Base-by-base conservation (phyloP, 2,888 invertebrate genomes). In the Papilio demoleus region DNA sequence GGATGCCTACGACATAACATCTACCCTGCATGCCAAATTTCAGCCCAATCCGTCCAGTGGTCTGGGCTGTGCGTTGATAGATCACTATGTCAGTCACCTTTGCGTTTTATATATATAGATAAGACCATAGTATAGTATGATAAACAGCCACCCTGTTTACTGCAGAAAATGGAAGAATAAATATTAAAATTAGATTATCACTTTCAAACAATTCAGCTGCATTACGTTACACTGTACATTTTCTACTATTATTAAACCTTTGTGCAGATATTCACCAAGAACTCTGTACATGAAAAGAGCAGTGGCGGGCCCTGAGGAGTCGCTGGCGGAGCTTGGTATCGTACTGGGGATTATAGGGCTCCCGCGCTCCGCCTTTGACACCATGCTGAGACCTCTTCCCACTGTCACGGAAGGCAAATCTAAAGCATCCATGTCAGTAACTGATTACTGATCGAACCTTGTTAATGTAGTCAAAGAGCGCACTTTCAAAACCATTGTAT, bases 331-430 rank as follows among this genome's bases (percentile, higher is more conserved):
- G 22, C 71, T 86, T 17, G 86, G 89, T 2, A 85, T 95, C 17
- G 87, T 90, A 65, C 79, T 95, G 5, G 95, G 95, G 1, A 93
- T 95, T 66, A 82, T 95, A 60, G 95, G 95, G 3, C 81, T 93
- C 75, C 85, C 90, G 1, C 88, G 94, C 27, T 79, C 87, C 9
- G 78, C 86, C 58, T 94, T 94, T 73, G 95, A 95, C 77, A 87
- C 94, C 0, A 93, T 94, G 91, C 81, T 95, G 34, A 83, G 82
- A 27, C 87, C 87, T 14, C 58, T 91, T 12, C 78, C 84, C 0
- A 73, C 73, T 4, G 73, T 66, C 14, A 47, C 69, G 1, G 79
- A 77, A 11, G 70, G 74, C 22, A 89, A 88, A 76, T 85, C 87
- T 0, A 89, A 83, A 73, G 80, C 77, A 17, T 85, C 86, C 4